Percentiles rank a stretch among this genome's conserved stretches.
Evolutionary conservation across 2,888 invertebrate species (phyloP).

Genomic region (Xylota segnis): DNA sequence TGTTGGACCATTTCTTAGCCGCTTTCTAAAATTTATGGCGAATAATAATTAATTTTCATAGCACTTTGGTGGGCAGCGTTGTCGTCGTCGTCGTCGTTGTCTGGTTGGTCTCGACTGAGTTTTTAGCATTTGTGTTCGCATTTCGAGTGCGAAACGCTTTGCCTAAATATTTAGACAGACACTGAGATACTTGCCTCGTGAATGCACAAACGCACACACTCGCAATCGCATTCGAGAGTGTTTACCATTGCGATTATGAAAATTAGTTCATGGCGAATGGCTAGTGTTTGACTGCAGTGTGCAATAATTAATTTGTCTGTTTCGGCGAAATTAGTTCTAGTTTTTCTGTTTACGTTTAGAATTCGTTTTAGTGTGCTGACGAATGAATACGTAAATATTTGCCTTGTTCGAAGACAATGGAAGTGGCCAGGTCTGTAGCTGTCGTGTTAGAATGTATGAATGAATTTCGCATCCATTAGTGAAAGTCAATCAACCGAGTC

Average conservation of each 20-base stretch:
- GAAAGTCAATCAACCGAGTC: too few relatives aligned
- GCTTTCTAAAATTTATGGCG: conserved; percentile 63
- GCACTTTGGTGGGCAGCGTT: conserved; percentile 33
- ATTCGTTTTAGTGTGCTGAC: not conserved
- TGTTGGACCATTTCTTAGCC: conserved; percentile 25
- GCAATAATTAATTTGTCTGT: conserved; percentile 26
- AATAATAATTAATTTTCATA: conserved; percentile 70
- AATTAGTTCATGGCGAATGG: conserved; percentile 64
- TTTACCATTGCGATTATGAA: conserved; percentile 69
- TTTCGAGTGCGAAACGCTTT: conserved; percentile 56
- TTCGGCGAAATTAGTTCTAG: not conserved
- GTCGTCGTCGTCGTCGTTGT: conserved; percentile 9
- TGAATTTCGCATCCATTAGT: too few relatives aligned
- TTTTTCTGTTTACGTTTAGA: conserved; percentile 33
- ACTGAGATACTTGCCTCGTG: not conserved
- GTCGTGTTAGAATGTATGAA: too few relatives aligned
- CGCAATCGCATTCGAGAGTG: conserved; percentile 1
- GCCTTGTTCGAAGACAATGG: too few relatives aligned
- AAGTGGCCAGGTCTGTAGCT: too few relatives aligned
- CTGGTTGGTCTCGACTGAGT: not conserved
- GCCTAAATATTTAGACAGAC: conserved; percentile 68
- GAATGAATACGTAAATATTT: not conserved
- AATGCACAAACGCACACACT: not conserved
- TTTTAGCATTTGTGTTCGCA: conserved; percentile 47
- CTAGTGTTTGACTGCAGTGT: conserved; percentile 27